Conservation (phyloP, 2,888 invertebrate species). For the Ecdyonurus torrentis region DNA sequence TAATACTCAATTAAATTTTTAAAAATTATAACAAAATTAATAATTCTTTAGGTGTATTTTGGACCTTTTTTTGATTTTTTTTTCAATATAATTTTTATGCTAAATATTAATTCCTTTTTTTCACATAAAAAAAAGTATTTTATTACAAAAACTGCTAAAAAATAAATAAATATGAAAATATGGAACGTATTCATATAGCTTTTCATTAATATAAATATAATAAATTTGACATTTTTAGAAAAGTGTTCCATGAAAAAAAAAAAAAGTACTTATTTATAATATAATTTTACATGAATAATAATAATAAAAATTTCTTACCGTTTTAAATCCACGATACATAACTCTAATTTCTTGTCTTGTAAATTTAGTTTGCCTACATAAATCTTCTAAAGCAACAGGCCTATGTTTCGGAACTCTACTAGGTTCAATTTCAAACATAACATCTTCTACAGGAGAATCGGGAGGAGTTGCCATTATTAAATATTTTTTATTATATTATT, state of each 20-base stretch:
- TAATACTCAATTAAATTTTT: too few relatives aligned
- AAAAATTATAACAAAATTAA: too few relatives aligned
- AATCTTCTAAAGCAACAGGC: slow-evolving; percentile 74
- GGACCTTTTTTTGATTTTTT: too few relatives aligned
- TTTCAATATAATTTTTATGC: too few relatives aligned
- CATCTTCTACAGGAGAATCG: slow-evolving; percentile 72
- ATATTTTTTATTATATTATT: background rate
- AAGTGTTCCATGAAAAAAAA: background rate
- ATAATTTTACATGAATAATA: background rate
- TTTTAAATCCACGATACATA: slow-evolving; percentile 96
- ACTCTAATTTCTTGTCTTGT: slow-evolving; percentile 88
- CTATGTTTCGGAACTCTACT: slow-evolving; percentile 62
- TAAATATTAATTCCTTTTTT: too few relatives aligned
- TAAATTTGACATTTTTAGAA: background rate
- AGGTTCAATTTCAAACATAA: slow-evolving; percentile 70
- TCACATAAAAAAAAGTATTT: too few relatives aligned
- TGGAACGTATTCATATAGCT: too few relatives aligned
- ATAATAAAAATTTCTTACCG: slow-evolving; percentile 36
- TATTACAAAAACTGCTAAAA: too few relatives aligned
- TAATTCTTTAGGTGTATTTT: too few relatives aligned
- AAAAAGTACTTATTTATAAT: background rate
- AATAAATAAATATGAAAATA: too few relatives aligned
- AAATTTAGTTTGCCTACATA: slow-evolving; percentile 88
- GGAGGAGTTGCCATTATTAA: slow-evolving; percentile 63
- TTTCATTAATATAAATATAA: too few relatives aligned